Conservation (phyloP, 2,113 vertebrate species). For the Microtus pennsylvanicus region DNA sequence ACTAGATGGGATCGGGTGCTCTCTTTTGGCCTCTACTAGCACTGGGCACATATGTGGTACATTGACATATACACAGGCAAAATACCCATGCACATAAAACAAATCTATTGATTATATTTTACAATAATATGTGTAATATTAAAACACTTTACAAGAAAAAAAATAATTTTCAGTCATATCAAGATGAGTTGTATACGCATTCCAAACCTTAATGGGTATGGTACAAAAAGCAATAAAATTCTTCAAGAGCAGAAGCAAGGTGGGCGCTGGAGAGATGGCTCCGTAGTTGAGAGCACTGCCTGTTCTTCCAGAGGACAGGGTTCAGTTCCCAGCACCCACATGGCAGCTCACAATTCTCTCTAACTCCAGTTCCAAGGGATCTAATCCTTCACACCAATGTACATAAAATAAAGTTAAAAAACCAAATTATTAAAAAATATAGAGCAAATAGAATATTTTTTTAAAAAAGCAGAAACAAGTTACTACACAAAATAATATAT, state of each 20-base stretch:
- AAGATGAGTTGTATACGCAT: neutral
- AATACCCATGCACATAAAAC: neutral
- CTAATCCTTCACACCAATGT: neutral
- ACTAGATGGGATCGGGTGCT: neutral
- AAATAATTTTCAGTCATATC: neutral
- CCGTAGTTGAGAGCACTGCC: neutral
- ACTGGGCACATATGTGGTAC: neutral
- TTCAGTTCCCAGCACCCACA: neutral
- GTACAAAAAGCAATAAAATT: conserved; percentile 4
- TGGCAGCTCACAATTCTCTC: neutral
- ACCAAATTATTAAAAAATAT: neutral
- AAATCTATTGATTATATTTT: neutral
- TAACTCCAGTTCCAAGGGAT: neutral
- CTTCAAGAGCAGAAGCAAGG: neutral
- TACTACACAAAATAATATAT: neutral
- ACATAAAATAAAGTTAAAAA: neutral
- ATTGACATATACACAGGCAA: neutral
- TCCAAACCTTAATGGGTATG: neutral
- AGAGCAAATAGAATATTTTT: neutral
- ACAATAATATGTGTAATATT: neutral
- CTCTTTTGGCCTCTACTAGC: neutral
- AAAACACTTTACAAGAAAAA: neutral
- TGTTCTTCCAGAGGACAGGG: neutral
- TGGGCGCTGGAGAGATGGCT: neutral
- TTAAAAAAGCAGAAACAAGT: neutral